Base-by-base conservation (phyloP, 2,888 invertebrate genomes). In the Rhamphomyia laevipes region DNA sequence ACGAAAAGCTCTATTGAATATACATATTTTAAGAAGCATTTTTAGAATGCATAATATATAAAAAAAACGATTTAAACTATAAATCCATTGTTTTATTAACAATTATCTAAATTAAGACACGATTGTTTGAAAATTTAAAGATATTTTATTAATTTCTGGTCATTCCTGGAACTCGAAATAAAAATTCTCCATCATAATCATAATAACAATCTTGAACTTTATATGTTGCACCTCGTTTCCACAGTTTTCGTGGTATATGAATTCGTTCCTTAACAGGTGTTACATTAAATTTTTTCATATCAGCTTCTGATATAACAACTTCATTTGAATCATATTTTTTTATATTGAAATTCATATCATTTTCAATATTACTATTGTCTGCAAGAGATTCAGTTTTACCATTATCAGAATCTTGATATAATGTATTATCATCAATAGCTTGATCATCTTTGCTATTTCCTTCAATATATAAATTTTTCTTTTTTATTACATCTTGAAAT, bases 181-280 rank as follows among this genome's bases (percentile, higher is more conserved):
- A 72, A 72, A 89, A 86, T 63, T 73, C 75, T 0, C 89, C 89
- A 73, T 87, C 83, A 63, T 81, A 76, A 62, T 87, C 85, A 67
- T 89, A 90, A 64, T 80, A 90, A 58, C 84, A 83, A 67, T 89
- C 86, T 54, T 82, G 77, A 0, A 87, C 73, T 69, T 81, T 82
- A 61, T 86, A 89, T 10, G 81, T 81, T 41, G 75, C 78, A 23
- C 81, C 83, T 59, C 65, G 68, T 56, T 78, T 78, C 56, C 74
- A 76, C 33, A 78, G 72, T 46, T 78, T 75, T 57, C 75, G 77
- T 4, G 88, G 86, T 54, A 89, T 86, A 56, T 73, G 73, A 53
- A 89, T 86, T 60, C 72, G 73, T 53, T 80, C 76, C 52, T 67
- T 65, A 0, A 63, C 52, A 21, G 52, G 55, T 2, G 52, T 56